These are phyloP conservation scores for Sarcophaga bullata DNA, from an alignment of 1,140 invertebrate species.

Conservation along the genomic window DNA sequence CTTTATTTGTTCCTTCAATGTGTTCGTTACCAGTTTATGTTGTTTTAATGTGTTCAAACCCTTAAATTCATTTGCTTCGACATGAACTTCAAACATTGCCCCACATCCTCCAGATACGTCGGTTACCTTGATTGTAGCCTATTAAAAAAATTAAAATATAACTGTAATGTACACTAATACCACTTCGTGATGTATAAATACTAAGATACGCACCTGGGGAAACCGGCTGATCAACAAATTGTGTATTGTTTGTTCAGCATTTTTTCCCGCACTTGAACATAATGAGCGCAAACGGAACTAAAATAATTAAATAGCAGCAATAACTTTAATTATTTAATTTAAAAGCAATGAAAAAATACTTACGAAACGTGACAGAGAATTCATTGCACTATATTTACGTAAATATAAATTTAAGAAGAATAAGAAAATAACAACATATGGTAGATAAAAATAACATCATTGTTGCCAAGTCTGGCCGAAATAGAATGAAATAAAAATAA, in stretches of 20 bases:
- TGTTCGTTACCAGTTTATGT: conserved; percentile 81
- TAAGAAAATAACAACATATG: too few species aligned
- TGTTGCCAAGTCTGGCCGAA: too few species aligned
- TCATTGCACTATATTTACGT: conserved; percentile 16
- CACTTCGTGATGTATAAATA: neutral
- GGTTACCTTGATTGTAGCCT: conserved; percentile 70
- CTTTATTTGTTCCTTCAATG: conserved; percentile 81
- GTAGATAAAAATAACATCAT: too few species aligned
- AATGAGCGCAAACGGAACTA: neutral
- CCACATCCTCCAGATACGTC: conserved; percentile 88
- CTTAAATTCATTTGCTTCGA: conserved; percentile 80
- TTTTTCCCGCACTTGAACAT: neutral
- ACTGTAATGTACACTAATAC: neutral
- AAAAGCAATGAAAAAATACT: neutral
- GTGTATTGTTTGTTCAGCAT: neutral
- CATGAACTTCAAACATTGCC: conserved; percentile 86
- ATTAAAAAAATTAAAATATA: neutral
- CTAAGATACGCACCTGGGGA: neutral
- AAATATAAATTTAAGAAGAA: neutral
- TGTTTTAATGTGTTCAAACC: conserved; percentile 82
- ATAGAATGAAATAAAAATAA: too few species aligned
- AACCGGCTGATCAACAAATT: neutral
- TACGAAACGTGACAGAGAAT: neutral
- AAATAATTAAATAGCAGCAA: neutral
- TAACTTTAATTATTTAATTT: neutral